phyloP scores from a whole-genome alignment of 2,888 invertebrate genomes.

The Trypoxylon attenuatum region DNA sequence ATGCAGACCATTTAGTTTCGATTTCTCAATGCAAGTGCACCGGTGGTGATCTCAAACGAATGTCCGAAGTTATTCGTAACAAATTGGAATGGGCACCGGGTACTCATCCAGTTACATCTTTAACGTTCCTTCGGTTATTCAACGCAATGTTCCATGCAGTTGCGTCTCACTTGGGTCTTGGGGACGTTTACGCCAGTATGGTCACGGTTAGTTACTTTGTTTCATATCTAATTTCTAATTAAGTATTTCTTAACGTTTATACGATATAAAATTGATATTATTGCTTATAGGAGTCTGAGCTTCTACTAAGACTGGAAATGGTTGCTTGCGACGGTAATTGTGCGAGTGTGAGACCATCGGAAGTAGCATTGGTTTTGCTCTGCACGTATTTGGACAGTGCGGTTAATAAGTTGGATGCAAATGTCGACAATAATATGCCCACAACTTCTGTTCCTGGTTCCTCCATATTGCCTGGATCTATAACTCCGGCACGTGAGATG shows the following conservation, averaged over 20 bases:
- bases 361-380: constrained; percentile 86
- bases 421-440: constrained; percentile 51
- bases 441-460: constrained; percentile 43
- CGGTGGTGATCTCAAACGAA: constrained; percentile 88
- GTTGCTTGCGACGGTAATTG: constrained; percentile 85
- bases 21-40: constrained; percentile 88
- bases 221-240: not conserved
- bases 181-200: constrained; percentile 76
- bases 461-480: constrained; percentile 49
- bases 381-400: constrained; percentile 82
- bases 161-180: constrained; percentile 76
- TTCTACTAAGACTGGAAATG: constrained; percentile 84
- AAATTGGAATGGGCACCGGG: constrained; percentile 83
- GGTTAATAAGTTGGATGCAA: constrained; percentile 73
- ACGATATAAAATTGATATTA: constrained; percentile 11
- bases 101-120: constrained; percentile 79
- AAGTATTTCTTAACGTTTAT: not conserved
- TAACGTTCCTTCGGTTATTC: constrained; percentile 83
- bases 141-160: constrained; percentile 79
- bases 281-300: constrained; percentile 77
- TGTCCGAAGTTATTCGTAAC: constrained; percentile 87
- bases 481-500: constrained; percentile 75
- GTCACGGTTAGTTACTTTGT: constrained; percentile 73
- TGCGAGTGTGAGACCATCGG: constrained; percentile 83
- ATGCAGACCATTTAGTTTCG: constrained; percentile 81